Conservation (phyloP, 2,888 invertebrate genomes). For the Clitarchus hookeri region DNA sequence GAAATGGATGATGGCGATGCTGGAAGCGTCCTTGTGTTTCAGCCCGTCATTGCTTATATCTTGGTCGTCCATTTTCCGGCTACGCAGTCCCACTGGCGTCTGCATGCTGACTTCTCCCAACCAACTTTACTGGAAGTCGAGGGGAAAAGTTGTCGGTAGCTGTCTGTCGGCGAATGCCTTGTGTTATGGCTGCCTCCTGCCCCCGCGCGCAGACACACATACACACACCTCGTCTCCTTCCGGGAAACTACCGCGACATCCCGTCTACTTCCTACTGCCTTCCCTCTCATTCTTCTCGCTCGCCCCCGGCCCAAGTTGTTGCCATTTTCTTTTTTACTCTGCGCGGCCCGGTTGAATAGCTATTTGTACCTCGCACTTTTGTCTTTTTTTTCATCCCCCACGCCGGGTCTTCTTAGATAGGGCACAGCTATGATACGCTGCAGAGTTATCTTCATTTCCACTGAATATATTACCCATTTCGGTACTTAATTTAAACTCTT, state of each 20-base stretch:
- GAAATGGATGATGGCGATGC: no score
- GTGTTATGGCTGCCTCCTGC: background rate
- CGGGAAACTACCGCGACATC: slow-evolving; percentile 21
- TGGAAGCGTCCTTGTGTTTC: no score
- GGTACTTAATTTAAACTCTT: no score
- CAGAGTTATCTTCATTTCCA: no score
- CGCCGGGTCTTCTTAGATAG: no score
- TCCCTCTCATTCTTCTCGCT: background rate
- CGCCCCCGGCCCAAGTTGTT: background rate
- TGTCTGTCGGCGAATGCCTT: background rate
- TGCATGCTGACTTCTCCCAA: slow-evolving; percentile 17
- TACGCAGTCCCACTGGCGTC: background rate
- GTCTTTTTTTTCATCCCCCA: no score
- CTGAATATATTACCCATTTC: no score
- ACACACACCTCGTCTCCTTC: background rate
- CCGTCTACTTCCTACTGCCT: background rate
- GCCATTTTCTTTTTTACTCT: background rate
- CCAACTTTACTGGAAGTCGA: background rate
- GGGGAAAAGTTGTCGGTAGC: slow-evolving; percentile 17
- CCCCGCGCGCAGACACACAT: background rate
- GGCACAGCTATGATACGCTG: no score
- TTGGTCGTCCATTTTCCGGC: no score
- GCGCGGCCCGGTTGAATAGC: no score
- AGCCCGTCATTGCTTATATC: no score
- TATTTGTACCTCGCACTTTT: no score